A percentile compares a stretch with the other conserved stretches of the same genome.
These are phyloP conservation scores for Mythimna vitellina DNA, from an alignment of 2,888 invertebrate species.

Conservation along the genomic window DNA sequence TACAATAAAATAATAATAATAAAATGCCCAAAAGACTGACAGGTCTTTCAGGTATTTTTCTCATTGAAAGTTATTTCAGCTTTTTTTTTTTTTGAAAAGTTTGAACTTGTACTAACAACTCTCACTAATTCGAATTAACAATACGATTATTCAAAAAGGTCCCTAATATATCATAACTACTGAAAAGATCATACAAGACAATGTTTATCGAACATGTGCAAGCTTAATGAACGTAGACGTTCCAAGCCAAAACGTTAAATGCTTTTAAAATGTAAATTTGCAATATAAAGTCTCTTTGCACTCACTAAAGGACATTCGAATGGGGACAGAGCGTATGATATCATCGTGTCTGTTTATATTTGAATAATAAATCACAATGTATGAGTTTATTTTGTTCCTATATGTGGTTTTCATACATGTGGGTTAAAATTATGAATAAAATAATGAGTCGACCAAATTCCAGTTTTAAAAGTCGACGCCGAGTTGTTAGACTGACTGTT, in stretches of 20 bases:
- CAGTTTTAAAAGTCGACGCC: too few species aligned
- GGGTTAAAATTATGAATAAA: constrained; percentile 4
- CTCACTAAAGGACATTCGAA: constrained; percentile 45
- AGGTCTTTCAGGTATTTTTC: too few species aligned
- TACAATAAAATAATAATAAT: too few species aligned
- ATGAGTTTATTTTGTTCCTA: constrained; percentile 25
- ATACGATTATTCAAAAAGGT: neutral
- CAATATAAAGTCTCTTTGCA: constrained; percentile 44
- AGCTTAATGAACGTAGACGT: constrained; percentile 18
- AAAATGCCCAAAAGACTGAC: too few species aligned
- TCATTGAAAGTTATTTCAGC: too few species aligned
- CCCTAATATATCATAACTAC: neutral
- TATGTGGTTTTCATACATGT: constrained; percentile 13
- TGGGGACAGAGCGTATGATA: constrained; percentile 45
- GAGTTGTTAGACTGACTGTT: too few species aligned
- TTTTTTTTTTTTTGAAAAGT: too few species aligned
- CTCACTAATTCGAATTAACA: neutral
- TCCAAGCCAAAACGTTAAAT: constrained; percentile 36
- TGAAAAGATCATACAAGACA: constrained; percentile 4
- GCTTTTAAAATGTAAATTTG: constrained; percentile 54
- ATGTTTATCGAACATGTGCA: constrained; percentile 42
- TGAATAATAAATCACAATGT: constrained; percentile 45
- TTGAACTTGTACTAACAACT: too few species aligned
- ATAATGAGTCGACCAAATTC: neutral
- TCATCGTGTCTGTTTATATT: constrained; percentile 42